These are phyloP conservation scores for Willowsia nigromaculata DNA, from an alignment of 2,888 invertebrate genomes.

Conservation along the genomic window DNA sequence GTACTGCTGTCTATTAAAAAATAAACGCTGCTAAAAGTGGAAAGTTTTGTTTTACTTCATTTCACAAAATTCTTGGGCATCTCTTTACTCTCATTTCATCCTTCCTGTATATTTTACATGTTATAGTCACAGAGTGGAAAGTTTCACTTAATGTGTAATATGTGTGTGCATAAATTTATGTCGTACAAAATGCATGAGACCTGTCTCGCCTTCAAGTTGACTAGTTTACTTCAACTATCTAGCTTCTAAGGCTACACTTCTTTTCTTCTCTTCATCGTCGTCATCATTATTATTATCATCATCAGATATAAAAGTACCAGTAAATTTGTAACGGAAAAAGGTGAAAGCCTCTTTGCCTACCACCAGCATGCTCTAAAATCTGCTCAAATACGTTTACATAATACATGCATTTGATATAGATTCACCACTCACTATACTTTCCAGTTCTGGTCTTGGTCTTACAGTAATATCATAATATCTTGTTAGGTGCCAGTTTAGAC, in stretches of 20 bases:
- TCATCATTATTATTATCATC: slow-evolving; percentile 2
- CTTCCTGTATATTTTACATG: background rate
- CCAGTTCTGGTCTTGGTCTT: background rate
- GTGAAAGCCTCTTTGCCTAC: background rate
- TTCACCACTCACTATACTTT: background rate
- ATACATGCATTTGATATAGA: background rate
- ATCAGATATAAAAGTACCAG: slow-evolving; percentile 6
- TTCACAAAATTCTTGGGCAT: slow-evolving; percentile 1
- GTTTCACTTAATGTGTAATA: background rate
- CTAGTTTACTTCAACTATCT: slow-evolving; percentile 31
- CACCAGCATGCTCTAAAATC: background rate
- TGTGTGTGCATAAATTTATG: slow-evolving; percentile 53
- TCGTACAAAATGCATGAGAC: slow-evolving; percentile 68
- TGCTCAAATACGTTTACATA: background rate
- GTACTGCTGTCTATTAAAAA: slow-evolving; percentile 5
- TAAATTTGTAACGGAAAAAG: slow-evolving; percentile 16
- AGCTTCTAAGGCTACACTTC: background rate
- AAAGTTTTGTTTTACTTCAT: slow-evolving; percentile 39
- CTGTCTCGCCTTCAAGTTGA: slow-evolving; percentile 65
- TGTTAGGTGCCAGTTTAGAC: slow-evolving; percentile 27
- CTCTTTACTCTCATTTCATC: background rate
- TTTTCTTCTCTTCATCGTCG: slow-evolving; percentile 19
- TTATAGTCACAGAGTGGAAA: background rate
- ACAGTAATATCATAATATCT: slow-evolving; percentile 14
- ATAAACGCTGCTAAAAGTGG: background rate